Conservation (phyloP, 2,797 vertebrate species). For the Urocyon cinereoargenteus region DNA sequence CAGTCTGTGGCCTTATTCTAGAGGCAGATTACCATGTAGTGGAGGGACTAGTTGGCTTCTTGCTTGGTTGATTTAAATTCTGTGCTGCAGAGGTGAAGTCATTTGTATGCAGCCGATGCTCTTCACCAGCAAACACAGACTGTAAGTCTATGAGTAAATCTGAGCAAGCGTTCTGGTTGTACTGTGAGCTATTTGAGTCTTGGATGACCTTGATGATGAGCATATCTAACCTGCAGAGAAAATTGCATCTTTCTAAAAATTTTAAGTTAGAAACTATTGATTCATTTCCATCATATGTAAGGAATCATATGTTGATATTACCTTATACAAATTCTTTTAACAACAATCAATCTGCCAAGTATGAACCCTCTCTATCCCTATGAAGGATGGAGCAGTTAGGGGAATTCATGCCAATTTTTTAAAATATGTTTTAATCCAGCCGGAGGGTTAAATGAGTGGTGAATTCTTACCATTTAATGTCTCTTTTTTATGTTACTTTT, state of each 20-base stretch:
- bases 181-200: neutral
- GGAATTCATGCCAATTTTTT: slow-evolving; percentile 1
- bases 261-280: neutral
- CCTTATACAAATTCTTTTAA: neutral
- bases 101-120: slow-evolving; percentile 69
- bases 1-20: neutral
- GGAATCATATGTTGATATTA: neutral
- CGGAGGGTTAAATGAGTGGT: neutral
- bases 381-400: neutral
- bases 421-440: neutral
- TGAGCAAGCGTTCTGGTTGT: neutral
- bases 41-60: slow-evolving; percentile 36
- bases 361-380: neutral
- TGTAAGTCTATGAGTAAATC: slow-evolving; percentile 58
- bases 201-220: slow-evolving; percentile 62
- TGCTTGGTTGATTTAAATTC: slow-evolving; percentile 73
- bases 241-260: neutral
- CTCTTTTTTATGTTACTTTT: neutral
- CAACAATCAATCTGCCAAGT: neutral
- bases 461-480: neutral
- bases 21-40: slow-evolving; percentile 50
- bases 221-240: neutral
- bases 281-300: neutral
- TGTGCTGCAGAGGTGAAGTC: slow-evolving; percentile 62
- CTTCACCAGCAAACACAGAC: slow-evolving; percentile 56